Percentiles rank a stretch among this genome's conserved stretches.
Conservation (phyloP, 2,797 vertebrate genomes). For the Enteromius afrohamiltoni region DNA sequence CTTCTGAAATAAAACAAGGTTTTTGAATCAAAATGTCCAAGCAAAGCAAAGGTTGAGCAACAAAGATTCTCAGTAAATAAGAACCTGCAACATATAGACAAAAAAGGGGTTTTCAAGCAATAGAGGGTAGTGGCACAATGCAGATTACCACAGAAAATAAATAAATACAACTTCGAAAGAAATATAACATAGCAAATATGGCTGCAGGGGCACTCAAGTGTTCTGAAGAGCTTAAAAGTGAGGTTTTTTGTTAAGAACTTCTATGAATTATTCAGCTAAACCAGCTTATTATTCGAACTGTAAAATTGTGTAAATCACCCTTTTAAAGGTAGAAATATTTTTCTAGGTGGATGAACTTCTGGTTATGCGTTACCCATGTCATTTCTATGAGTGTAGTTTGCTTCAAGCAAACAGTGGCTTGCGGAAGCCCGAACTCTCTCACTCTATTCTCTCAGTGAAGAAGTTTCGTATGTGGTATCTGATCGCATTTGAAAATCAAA, state of each 20-base stretch:
- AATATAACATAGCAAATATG: not conserved
- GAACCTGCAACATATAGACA: not conserved
- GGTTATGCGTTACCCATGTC: not conserved
- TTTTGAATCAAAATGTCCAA: not conserved
- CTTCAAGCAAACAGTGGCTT: not conserved
- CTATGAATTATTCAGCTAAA: constrained; percentile 14
- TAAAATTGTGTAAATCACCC: not conserved
- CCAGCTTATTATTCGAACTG: not conserved
- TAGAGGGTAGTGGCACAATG: not conserved
- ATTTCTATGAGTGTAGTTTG: not conserved
- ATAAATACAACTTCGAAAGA: not conserved
- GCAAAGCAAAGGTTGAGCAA: not conserved
- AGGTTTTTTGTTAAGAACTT: not conserved
- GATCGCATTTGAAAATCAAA: too few relatives aligned
- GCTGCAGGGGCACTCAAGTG: not conserved
- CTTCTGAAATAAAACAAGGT: not conserved
- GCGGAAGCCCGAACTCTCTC: too few relatives aligned
- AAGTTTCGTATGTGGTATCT: too few relatives aligned
- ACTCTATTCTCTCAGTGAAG: too few relatives aligned
- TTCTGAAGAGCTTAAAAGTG: not conserved
- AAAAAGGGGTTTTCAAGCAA: not conserved
- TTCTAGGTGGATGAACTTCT: constrained; percentile 4
- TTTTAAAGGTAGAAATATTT: not conserved
- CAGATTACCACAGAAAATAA: constrained; percentile 2
- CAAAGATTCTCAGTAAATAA: not conserved